Percentiles rank a stretch among this genome's conserved stretches.
Evolutionary conservation across 1,140 invertebrate genomes (phyloP).

Genomic region (Anastrepha ludens): DNA sequence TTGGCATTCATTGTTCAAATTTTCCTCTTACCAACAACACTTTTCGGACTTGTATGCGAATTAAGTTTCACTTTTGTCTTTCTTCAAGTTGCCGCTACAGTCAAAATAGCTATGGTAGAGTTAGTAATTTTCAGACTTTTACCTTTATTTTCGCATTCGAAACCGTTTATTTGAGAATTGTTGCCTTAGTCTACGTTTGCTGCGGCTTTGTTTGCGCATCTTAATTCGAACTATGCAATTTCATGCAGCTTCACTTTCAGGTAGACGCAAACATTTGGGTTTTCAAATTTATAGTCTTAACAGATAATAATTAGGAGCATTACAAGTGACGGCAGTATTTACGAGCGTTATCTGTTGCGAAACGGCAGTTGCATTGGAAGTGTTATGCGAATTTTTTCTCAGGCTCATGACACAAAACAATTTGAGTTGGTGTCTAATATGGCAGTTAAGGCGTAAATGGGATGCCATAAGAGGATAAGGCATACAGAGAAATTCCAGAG

Average conservation of each 20-base stretch:
- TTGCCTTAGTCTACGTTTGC: background rate
- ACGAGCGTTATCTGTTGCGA: background rate
- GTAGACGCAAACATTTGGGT: background rate
- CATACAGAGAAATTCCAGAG: no score
- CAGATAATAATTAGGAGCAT: background rate
- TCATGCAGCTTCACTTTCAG: background rate
- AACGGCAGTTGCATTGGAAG: background rate
- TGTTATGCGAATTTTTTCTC: background rate
- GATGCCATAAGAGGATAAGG: no score
- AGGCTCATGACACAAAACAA: background rate
- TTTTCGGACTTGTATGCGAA: background rate
- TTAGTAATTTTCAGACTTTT: slow-evolving; percentile 22
- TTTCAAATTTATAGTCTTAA: background rate
- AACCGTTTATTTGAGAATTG: background rate
- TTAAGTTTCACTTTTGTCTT: slow-evolving; percentile 44
- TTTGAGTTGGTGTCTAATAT: background rate
- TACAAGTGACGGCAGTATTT: background rate
- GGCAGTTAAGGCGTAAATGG: no score
- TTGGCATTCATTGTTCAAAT: background rate
- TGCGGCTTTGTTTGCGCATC: background rate
- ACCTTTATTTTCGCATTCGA: background rate
- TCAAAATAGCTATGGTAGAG: background rate
- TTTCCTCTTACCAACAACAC: no score
- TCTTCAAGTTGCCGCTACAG: background rate
- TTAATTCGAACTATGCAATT: background rate